Evolutionary conservation across 2,888 invertebrate genomes (phyloP).

Genomic region (Venusia cambrica): DNA sequence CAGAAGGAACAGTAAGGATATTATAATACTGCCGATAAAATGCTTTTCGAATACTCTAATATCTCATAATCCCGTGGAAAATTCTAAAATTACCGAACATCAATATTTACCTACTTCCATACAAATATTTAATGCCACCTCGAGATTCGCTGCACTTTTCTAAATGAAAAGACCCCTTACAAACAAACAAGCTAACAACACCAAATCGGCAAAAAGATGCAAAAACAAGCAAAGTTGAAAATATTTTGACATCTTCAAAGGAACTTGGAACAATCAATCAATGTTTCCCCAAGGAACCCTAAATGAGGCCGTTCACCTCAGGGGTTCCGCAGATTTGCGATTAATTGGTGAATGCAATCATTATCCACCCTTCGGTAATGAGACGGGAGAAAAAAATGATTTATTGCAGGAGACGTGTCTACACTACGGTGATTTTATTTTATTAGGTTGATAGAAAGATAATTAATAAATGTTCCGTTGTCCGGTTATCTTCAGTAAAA

Average conservation of each 20-base stretch:
- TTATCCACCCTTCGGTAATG: slow-evolving; percentile 40
- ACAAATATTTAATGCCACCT: no score
- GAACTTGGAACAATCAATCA: slow-evolving; percentile 32
- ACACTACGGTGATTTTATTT: slow-evolving; percentile 16
- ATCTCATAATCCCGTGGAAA: no score
- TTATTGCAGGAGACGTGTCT: slow-evolving; percentile 33
- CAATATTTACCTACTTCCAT: no score
- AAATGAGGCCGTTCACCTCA: slow-evolving; percentile 62
- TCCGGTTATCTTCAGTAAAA: no score
- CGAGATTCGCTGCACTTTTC: no score
- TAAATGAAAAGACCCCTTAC: no score
- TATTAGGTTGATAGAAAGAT: slow-evolving; percentile 20
- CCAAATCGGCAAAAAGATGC: slow-evolving; percentile 22
- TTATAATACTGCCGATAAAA: no score
- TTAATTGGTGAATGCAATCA: slow-evolving; percentile 66
- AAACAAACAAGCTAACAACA: slow-evolving; percentile 11
- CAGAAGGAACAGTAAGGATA: no score
- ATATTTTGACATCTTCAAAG: slow-evolving; percentile 58
- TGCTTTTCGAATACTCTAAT: no score
- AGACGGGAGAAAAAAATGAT: slow-evolving; percentile 40
- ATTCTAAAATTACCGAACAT: no score
- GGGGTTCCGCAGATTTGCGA: slow-evolving; percentile 59
- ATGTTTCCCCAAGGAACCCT: slow-evolving; percentile 26
- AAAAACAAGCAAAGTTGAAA: slow-evolving; percentile 45
- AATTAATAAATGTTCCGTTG: no score